A percentile compares a stretch with the other conserved stretches of the same genome.
Evolutionary conservation across 2,113 vertebrate species (phyloP).

Genomic region (Microcebus ravelobensis): DNA sequence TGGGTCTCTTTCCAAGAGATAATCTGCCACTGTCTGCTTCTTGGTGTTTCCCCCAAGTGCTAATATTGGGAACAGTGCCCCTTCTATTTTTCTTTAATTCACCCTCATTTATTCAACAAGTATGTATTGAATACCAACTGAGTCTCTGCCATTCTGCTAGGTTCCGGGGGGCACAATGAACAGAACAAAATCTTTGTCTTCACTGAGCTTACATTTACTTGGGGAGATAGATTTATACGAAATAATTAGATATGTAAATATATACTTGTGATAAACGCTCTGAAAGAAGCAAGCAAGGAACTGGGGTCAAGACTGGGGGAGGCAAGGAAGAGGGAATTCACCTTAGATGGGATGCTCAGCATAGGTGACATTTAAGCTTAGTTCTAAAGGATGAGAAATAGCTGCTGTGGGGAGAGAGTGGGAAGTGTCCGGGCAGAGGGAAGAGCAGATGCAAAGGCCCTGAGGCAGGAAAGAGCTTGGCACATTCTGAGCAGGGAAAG

Average conservation of each 20-base stretch:
- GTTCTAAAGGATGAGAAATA: not conserved
- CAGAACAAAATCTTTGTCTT: not conserved
- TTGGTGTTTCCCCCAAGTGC: not conserved
- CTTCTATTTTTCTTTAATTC: not conserved
- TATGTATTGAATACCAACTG: not conserved
- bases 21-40: not conserved
- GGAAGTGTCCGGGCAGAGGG: not conserved
- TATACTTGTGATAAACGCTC: not conserved
- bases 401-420: not conserved
- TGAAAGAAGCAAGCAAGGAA: not conserved
- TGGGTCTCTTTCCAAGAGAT: not conserved
- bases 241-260: not conserved
- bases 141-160: not conserved
- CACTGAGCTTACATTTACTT: not conserved
- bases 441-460: not conserved
- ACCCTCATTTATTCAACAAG: not conserved
- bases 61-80: not conserved
- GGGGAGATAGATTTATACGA: not conserved
- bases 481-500: not conserved
- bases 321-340: not conserved
- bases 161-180: not conserved
- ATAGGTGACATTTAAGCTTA: not conserved
- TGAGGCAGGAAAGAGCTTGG: not conserved
- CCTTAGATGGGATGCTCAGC: not conserved
- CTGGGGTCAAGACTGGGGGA: not conserved